Percentiles rank a stretch among this genome's conserved stretches.
Conservation (phyloP, 2,888 invertebrate genomes). For the Noctuana brunneofusca region DNA sequence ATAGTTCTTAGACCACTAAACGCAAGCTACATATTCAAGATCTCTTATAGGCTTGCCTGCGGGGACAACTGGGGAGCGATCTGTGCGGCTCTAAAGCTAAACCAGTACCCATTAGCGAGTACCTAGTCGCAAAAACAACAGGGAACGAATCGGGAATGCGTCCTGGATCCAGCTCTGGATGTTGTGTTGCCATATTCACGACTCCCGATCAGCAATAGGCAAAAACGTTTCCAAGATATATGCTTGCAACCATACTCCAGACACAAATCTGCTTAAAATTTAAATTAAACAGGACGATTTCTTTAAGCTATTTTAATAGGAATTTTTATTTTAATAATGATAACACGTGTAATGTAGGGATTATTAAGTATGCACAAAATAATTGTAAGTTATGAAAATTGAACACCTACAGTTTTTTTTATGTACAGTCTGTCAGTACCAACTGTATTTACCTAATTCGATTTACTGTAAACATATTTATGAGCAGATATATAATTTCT, state of each 20-base stretch:
- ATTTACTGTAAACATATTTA: too few relatives aligned
- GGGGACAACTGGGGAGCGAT: slow-evolving; percentile 35
- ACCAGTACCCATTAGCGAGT: slow-evolving; percentile 80
- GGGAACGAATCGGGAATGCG: slow-evolving; percentile 83
- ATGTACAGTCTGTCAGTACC: too few relatives aligned
- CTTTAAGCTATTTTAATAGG: too few relatives aligned
- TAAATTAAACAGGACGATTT: too few relatives aligned
- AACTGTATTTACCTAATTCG: too few relatives aligned
- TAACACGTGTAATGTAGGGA: too few relatives aligned
- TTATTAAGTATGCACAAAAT: too few relatives aligned
- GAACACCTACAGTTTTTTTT: too few relatives aligned
- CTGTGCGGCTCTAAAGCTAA: slow-evolving; percentile 57
- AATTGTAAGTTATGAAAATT: too few relatives aligned
- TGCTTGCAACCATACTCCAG: neutral
- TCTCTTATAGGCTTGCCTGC: slow-evolving; percentile 22
- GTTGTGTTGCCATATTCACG: slow-evolving; percentile 52
- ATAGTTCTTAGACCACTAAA: neutral
- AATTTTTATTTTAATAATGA: too few relatives aligned
- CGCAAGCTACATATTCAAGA: neutral
- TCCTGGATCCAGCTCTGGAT: slow-evolving; percentile 60
- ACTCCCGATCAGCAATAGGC: neutral
- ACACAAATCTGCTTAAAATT: too few relatives aligned
- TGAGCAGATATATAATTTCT: neutral
- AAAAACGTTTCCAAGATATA: neutral
- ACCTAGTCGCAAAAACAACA: slow-evolving; percentile 79